Evolutionary conservation across 2,113 vertebrate species (phyloP).

Genomic region (Callorhinus ursinus): DNA sequence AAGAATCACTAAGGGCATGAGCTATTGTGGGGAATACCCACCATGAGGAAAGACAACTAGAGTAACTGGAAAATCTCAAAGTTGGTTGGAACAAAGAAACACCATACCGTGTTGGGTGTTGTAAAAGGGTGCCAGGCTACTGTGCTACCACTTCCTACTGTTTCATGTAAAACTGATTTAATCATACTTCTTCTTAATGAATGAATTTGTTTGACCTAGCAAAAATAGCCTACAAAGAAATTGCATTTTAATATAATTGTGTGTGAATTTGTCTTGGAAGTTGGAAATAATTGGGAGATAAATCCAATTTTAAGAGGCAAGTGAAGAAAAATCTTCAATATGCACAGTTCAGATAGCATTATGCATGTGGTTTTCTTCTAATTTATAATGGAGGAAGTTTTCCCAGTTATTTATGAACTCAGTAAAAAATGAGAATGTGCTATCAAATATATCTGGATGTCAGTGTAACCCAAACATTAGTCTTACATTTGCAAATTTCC

Average conservation of each 20-base stretch:
- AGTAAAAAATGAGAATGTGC: not conserved
- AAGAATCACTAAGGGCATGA: not conserved
- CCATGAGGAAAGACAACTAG: not conserved
- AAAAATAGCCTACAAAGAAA: not conserved
- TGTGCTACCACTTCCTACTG: not conserved
- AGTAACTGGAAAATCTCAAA: not conserved
- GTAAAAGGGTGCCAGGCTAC: not conserved
- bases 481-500: slow-evolving; percentile 21
- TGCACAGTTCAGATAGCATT: slow-evolving; percentile 39
- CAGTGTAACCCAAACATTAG: slow-evolving; percentile 1
- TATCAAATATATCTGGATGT: slow-evolving; percentile 50
- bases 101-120: not conserved
- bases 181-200: not conserved
- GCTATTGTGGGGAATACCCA: not conserved
- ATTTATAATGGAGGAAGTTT: not conserved
- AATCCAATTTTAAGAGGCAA: slow-evolving; percentile 63
- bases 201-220: not conserved
- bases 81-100: not conserved
- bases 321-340: slow-evolving; percentile 37
- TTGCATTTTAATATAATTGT: not conserved
- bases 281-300: slow-evolving; percentile 11
- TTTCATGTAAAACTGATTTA: not conserved
- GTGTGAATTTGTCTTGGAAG: slow-evolving; percentile 3
- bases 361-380: not conserved
- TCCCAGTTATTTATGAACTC: slow-evolving; percentile 27